A percentile compares a stretch with the other conserved stretches of the same genome.
Evolutionary conservation across 2,113 vertebrate species (phyloP).

Genomic region (Camelus bactrianus): DNA sequence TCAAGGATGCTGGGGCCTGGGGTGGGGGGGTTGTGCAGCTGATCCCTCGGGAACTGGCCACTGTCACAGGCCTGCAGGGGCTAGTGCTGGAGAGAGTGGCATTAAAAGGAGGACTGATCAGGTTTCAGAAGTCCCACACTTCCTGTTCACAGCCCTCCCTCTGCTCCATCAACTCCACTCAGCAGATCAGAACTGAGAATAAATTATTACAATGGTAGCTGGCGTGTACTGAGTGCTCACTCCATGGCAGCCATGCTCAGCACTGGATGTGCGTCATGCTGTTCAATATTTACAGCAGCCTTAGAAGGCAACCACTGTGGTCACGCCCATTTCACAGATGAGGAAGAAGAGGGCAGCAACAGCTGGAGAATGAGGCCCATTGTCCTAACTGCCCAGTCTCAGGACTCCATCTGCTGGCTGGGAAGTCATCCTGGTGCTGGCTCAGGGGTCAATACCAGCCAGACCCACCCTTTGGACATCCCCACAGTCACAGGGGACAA

Average conservation of each 20-base stretch:
- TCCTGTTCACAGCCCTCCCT: neutral
- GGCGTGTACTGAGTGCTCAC: neutral
- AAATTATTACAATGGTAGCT: neutral
- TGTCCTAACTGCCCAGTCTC: too few species aligned
- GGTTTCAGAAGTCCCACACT: neutral
- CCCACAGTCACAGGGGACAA: neutral
- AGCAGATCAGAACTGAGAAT: neutral
- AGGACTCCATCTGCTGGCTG: neutral
- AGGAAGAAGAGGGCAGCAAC: neutral
- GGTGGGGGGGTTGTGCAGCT: too few species aligned
- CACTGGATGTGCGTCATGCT: neutral
- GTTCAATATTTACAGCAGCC: neutral
- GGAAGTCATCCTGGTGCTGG: neutral
- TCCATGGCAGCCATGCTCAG: neutral
- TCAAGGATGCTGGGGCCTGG: neutral
- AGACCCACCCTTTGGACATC: neutral
- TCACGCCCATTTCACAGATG: neutral
- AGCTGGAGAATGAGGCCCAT: neutral
- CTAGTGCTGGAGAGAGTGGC: too few species aligned
- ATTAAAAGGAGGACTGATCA: neutral
- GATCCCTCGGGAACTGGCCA: neutral
- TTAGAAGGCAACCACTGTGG: neutral
- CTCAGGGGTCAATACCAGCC: neutral
- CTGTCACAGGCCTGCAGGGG: too few species aligned
- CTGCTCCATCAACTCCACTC: neutral